These are phyloP conservation scores for Naja naja DNA, from an alignment of 2,113 vertebrate species.

Conservation along the genomic window DNA sequence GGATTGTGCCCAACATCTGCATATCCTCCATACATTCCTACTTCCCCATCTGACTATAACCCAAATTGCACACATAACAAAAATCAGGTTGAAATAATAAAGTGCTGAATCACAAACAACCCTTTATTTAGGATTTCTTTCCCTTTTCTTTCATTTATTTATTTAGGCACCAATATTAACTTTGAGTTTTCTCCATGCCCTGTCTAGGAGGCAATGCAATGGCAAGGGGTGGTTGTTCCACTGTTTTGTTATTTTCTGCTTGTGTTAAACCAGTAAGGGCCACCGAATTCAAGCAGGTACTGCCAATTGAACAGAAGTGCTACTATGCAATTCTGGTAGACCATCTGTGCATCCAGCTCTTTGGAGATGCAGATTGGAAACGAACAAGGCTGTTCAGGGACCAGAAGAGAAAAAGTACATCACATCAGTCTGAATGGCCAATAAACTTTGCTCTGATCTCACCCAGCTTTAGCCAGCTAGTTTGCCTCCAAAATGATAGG, in stretches of 20 bases:
- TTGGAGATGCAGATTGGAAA: not conserved
- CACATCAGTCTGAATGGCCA: not conserved
- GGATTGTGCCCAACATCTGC: not conserved
- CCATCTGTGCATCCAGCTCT: not conserved
- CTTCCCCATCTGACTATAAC: not conserved
- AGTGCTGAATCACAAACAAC: not conserved
- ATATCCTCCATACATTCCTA: not conserved
- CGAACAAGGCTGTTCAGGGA: not conserved
- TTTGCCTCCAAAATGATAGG: not conserved
- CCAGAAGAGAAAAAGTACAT: not conserved
- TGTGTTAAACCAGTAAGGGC: not conserved
- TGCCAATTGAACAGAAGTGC: not conserved
- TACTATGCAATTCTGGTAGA: not conserved
- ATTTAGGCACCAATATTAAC: not conserved
- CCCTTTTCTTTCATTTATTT: not conserved
- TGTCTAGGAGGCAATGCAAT: not conserved
- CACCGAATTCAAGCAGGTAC: not conserved
- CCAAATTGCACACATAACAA: not conserved
- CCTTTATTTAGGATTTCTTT: not conserved
- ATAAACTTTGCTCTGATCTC: not conserved
- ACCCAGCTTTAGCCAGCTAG: not conserved
- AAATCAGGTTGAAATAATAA: not conserved
- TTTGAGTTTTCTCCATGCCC: not conserved
- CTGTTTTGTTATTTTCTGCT: not conserved
- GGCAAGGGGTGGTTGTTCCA: not conserved